Conservation (phyloP, 2,888 invertebrate genomes). For the Mythimna pallens region DNA sequence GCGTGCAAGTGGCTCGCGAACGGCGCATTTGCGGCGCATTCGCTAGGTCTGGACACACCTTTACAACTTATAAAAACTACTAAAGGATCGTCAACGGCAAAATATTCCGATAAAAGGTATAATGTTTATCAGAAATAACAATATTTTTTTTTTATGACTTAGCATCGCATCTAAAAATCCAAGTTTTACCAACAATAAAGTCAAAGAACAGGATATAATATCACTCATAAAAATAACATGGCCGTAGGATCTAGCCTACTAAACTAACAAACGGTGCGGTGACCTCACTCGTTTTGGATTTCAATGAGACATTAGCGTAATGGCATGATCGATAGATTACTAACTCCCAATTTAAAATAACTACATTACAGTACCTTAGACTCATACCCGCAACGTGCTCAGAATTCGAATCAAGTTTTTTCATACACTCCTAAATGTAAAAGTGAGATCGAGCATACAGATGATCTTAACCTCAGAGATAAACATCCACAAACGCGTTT, state of each 20-base stretch:
- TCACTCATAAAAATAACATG: not conserved
- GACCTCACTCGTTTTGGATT: conserved; percentile 45
- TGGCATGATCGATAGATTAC: conserved; percentile 23
- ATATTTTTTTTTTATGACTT: not conserved
- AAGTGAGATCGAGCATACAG: not conserved
- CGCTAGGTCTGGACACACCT: no score
- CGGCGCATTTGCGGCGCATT: no score
- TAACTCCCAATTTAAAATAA: conserved; percentile 46
- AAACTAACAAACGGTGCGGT: not conserved
- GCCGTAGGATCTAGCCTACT: not conserved
- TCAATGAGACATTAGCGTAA: conserved; percentile 55
- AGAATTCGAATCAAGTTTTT: conserved; percentile 26
- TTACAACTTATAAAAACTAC: no score
- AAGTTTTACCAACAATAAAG: not conserved
- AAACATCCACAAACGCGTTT: conserved; percentile 44
- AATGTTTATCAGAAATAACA: no score
- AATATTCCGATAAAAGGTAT: no score
- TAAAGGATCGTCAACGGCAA: no score
- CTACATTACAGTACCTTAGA: conserved; percentile 22
- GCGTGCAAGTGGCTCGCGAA: no score
- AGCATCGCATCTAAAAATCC: not conserved
- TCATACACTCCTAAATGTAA: conserved; percentile 3
- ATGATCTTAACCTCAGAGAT: conserved; percentile 40
- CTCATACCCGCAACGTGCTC: conserved; percentile 9
- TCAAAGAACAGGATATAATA: not conserved